Conservation (phyloP, 2,797 vertebrate genomes). For the Numenius phaeopus region DNA sequence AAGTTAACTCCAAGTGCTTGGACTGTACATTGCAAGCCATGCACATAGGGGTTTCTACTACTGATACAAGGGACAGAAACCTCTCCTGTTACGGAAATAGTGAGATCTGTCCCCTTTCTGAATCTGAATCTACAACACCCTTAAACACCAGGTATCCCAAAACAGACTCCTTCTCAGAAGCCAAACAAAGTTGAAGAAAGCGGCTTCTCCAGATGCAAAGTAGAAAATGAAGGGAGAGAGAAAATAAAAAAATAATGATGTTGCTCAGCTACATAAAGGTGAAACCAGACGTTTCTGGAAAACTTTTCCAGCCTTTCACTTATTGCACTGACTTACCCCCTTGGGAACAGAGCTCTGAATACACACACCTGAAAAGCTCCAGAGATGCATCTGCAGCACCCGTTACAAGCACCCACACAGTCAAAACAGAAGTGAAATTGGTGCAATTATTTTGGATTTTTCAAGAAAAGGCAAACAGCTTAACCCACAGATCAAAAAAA, state of each 20-base stretch:
- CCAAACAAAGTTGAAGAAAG: neutral
- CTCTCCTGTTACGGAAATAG: neutral
- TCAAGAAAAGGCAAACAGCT: neutral
- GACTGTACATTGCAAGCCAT: fast-evolving
- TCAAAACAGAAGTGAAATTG: neutral
- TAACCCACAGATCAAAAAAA: neutral
- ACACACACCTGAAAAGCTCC: neutral
- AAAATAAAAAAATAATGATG: neutral
- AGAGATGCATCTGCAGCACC: neutral
- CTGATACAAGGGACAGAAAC: neutral
- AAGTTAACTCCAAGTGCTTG: neutral
- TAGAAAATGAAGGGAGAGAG: neutral
- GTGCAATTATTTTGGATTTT: neutral
- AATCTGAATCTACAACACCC: neutral
- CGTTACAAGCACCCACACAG: neutral
- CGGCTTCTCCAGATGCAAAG: neutral
- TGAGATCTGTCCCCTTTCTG: neutral
- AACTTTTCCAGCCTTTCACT: neutral
- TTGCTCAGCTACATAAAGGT: neutral
- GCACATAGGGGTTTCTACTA: neutral
- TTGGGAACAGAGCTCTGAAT: neutral
- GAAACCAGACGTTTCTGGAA: neutral
- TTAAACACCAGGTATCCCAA: neutral
- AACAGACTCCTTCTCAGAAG: neutral
- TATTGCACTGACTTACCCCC: neutral